Conservation (phyloP, 2,113 vertebrate species). For the Apeltes quadracus region DNA sequence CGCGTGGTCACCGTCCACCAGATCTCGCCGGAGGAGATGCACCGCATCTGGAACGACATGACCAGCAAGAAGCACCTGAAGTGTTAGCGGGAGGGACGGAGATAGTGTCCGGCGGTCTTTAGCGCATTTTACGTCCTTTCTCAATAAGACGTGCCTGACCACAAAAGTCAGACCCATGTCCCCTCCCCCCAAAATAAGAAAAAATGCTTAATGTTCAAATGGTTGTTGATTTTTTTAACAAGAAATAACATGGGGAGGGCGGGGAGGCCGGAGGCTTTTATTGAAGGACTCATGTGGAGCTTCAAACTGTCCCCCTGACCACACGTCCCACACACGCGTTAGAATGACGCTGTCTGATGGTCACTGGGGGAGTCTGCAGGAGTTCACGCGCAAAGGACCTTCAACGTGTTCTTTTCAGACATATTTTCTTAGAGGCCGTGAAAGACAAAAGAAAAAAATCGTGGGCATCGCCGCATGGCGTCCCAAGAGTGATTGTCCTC, state of each 20-base stretch:
- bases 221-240: constrained; percentile 29
- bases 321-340: constrained; percentile 15
- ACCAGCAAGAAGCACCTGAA: constrained; percentile 98
- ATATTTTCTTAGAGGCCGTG: constrained; percentile 66
- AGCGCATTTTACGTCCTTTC: neutral
- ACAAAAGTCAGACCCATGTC: no score
- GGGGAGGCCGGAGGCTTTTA: constrained; percentile 6
- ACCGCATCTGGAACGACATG: constrained; percentile 99
- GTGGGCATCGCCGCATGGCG: constrained; percentile 38
- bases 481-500: constrained; percentile 63
- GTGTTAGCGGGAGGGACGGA: constrained; percentile 81
- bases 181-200: neutral
- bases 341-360: no score
- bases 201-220: constrained; percentile 20
- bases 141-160: constrained; percentile 24
- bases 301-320: constrained; percentile 30
- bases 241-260: neutral
- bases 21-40: constrained; percentile 98
- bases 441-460: no score
- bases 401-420: constrained; percentile 36
- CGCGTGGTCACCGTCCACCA: constrained; percentile 97
- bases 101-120: no score
- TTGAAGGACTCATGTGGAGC: constrained; percentile 18
- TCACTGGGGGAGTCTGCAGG: no score
- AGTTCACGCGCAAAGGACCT: neutral